A percentile compares a stretch with the other conserved stretches of the same genome.
phyloP scores from a whole-genome alignment of 2,113 vertebrate genomes.

The Sinocyclocheilus anophthalmus region DNA sequence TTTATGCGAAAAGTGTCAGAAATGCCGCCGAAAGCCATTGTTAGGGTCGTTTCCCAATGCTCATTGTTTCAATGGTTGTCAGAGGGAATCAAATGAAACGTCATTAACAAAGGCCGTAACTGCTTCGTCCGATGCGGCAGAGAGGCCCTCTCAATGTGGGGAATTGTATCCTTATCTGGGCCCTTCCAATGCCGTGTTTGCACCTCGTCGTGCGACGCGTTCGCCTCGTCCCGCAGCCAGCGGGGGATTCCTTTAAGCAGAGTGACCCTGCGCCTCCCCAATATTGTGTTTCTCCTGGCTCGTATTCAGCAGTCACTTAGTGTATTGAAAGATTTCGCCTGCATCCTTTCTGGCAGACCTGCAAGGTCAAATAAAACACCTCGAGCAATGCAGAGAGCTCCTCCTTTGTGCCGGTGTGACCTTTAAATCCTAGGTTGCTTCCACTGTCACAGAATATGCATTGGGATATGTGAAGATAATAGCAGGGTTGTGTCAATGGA shows the following conservation, averaged over 20 bases:
- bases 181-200: conserved; percentile 73
- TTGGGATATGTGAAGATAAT: conserved; percentile 62
- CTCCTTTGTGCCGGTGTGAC: conserved; percentile 76
- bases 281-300: conserved; percentile 63
- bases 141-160: conserved; percentile 77
- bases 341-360: conserved; percentile 65
- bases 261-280: conserved; percentile 67
- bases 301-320: conserved; percentile 76
- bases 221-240: conserved; percentile 59
- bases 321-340: conserved; percentile 66
- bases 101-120: conserved; percentile 87
- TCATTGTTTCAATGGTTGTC: conserved; percentile 99
- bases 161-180: conserved; percentile 83
- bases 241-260: conserved; percentile 72
- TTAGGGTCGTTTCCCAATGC: conserved; percentile 91
- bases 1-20: conserved; percentile 86
- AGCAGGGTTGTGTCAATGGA: conserved; percentile 22
- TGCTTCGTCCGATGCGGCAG: conserved; percentile 82
- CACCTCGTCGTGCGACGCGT: conserved; percentile 66
- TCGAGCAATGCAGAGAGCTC: conserved; percentile 67
- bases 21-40: conserved; percentile 90
- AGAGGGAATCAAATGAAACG: conserved; percentile 94
- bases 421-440: conserved; percentile 80
- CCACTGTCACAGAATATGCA: conserved; percentile 71
- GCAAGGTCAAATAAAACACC: conserved; percentile 80